phyloP scores from a whole-genome alignment of 1,140 invertebrate species.

The Papilio polyxenes region DNA sequence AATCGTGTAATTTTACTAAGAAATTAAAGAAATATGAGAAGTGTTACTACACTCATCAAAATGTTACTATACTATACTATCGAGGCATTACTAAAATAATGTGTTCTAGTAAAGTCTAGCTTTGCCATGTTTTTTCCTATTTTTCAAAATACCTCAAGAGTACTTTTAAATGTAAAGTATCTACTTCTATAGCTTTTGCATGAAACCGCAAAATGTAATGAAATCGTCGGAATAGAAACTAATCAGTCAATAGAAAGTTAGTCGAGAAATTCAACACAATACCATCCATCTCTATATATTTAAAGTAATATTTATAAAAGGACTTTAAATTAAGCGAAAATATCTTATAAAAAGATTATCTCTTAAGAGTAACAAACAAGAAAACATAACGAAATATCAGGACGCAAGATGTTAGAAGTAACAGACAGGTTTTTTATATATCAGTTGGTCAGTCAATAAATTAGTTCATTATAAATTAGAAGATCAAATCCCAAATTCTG shows the following conservation, averaged over 20 bases:
- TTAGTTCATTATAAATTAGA: too few relatives aligned
- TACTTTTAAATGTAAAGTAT: background rate
- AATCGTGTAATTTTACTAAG: background rate
- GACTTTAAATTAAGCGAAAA: background rate
- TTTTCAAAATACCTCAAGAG: background rate
- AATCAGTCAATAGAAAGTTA: slow-evolving; percentile 14
- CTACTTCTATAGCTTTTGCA: background rate
- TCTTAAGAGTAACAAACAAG: too few relatives aligned
- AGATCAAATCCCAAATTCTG: too few relatives aligned
- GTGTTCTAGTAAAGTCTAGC: background rate
- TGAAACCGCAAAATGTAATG: slow-evolving; percentile 21
- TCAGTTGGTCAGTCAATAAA: too few relatives aligned
- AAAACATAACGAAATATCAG: background rate
- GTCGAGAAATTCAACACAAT: background rate
- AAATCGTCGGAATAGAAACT: slow-evolving; percentile 13
- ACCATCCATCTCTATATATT: background rate
- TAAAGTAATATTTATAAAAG: background rate
- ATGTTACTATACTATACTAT: too few relatives aligned
- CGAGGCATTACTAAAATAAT: background rate
- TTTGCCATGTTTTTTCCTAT: background rate
- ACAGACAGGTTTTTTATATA: background rate
- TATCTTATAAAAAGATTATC: background rate
- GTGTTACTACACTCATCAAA: too few relatives aligned
- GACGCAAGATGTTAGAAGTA: background rate
- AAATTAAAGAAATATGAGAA: background rate